Conservation (phyloP, 2,888 invertebrate species). For the Salpingus planirostris region DNA sequence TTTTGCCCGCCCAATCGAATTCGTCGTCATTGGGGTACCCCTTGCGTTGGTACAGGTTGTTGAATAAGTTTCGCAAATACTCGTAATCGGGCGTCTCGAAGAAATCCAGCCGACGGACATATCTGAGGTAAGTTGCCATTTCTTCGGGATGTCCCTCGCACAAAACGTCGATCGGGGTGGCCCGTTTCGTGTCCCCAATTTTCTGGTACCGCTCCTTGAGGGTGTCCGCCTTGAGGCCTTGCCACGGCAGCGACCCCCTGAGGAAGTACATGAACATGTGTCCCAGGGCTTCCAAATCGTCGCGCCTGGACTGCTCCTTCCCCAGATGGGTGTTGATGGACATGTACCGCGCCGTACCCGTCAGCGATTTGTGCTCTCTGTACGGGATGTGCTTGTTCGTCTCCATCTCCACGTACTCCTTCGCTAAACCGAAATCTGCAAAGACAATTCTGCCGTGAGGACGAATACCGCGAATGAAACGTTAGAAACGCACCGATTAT, state of each 20-base stretch:
- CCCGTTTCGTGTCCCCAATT: slow-evolving; percentile 99
- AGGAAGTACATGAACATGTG: slow-evolving; percentile 99
- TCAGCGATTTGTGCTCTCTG: slow-evolving; percentile 99
- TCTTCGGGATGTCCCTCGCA: slow-evolving; percentile 90
- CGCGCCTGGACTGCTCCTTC: slow-evolving; percentile 98
- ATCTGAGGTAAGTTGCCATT: slow-evolving; percentile 95
- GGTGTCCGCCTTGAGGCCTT: slow-evolving; percentile 98
- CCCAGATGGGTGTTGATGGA: slow-evolving; percentile 99
- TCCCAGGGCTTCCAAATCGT: slow-evolving; percentile 96
- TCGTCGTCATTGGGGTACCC: slow-evolving; percentile 85
- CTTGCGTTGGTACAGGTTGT: slow-evolving; percentile 80
- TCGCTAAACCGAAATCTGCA: slow-evolving; percentile 99
- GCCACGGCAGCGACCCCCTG: slow-evolving; percentile 98
- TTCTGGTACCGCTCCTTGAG: slow-evolving; percentile 99
- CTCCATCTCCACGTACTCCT: slow-evolving; percentile 99
- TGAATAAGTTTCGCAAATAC: slow-evolving; percentile 92
- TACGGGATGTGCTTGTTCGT: slow-evolving; percentile 99
- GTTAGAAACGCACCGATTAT: slow-evolving; percentile 67
- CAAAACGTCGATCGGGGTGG: slow-evolving; percentile 93
- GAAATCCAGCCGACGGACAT: slow-evolving; percentile 94
- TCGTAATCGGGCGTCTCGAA: slow-evolving; percentile 99
- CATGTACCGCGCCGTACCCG: slow-evolving; percentile 97
- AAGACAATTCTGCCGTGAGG: slow-evolving; percentile 20
- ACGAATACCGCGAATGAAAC: not conserved
- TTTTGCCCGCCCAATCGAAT: slow-evolving; percentile 92